These are phyloP conservation scores for Tor tambroides DNA, from an alignment of 2,113 vertebrate genomes.

Conservation along the genomic window DNA sequence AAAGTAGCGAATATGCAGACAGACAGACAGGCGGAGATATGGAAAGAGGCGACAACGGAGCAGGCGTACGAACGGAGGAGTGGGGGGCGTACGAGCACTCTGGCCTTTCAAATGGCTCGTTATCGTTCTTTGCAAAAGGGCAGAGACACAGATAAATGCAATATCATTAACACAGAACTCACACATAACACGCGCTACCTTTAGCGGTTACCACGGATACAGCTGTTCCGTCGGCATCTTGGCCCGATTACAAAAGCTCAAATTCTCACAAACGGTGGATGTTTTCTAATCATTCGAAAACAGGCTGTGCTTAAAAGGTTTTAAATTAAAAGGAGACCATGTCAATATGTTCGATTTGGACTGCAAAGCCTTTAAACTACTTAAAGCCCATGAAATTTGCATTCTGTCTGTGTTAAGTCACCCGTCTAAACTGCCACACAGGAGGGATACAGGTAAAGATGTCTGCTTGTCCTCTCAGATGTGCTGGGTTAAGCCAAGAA, in stretches of 20 bases:
- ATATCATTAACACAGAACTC: conserved; percentile 60
- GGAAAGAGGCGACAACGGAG: conserved; percentile 49
- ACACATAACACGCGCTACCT: conserved; percentile 43
- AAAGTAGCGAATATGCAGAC: conserved; percentile 15
- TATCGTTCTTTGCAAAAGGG: conserved; percentile 61
- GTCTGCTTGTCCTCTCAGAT: conserved; percentile 8
- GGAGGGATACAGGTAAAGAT: not conserved
- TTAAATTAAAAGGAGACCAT: conserved; percentile 28
- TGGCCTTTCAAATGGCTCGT: conserved; percentile 72
- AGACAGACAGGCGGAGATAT: not conserved
- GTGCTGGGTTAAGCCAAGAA: not conserved
- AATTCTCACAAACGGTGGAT: not conserved
- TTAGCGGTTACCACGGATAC: conserved; percentile 29
- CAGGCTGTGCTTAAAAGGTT: conserved; percentile 33
- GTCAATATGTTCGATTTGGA: not conserved
- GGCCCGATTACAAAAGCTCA: conserved; percentile 40
- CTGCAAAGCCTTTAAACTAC: not conserved
- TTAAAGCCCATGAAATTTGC: conserved; percentile 4
- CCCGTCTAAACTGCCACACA: not conserved
- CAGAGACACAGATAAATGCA: conserved; percentile 62
- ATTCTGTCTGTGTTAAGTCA: not conserved
- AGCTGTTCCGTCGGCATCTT: conserved; percentile 4
- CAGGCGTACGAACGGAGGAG: conserved; percentile 55
- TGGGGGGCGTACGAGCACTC: conserved; percentile 48
- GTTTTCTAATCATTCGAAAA: conserved; percentile 19